These are phyloP conservation scores for Pollenia amentaria DNA, from an alignment of 2,888 invertebrate species.

Conservation along the genomic window DNA sequence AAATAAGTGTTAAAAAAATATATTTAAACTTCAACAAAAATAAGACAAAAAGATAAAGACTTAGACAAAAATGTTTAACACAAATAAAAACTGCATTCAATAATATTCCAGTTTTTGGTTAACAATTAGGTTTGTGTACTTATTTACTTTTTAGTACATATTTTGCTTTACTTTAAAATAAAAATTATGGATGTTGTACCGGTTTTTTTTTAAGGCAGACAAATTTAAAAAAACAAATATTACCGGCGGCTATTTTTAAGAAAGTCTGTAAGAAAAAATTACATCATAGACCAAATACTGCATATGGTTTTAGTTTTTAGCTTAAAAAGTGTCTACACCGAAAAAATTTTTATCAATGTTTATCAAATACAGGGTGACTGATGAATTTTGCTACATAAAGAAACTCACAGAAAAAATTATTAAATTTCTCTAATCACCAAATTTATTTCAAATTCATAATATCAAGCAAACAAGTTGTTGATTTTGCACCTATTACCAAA, in stretches of 20 bases:
- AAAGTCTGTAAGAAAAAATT: slow-evolving; percentile 17
- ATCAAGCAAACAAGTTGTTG: too few species aligned
- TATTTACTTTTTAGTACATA: not conserved
- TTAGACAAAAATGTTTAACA: not conserved
- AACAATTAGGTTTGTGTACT: not conserved
- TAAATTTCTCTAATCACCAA: too few species aligned
- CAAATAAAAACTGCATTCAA: slow-evolving; percentile 19
- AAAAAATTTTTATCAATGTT: too few species aligned
- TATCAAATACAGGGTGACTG: too few species aligned
- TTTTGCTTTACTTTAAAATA: not conserved
- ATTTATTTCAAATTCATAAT: too few species aligned
- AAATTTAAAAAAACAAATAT: not conserved
- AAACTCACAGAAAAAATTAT: too few species aligned
- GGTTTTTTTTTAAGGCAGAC: slow-evolving; percentile 2
- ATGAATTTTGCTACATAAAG: too few species aligned
- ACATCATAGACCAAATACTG: slow-evolving; percentile 42
- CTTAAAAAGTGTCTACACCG: slow-evolving; percentile 11
- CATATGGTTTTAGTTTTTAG: slow-evolving; percentile 25
- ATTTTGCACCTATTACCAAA: too few species aligned
- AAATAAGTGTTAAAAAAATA: slow-evolving; percentile 28
- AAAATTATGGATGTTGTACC: slow-evolving; percentile 11
- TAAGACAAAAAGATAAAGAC: too few species aligned
- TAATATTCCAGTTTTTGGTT: not conserved
- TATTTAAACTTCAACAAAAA: slow-evolving; percentile 37
- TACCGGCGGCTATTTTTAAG: slow-evolving; percentile 21